Percentiles rank a stretch among this genome's conserved stretches.
Evolutionary conservation across 2,888 invertebrate species (phyloP).

Genomic region (Theretra japonica): DNA sequence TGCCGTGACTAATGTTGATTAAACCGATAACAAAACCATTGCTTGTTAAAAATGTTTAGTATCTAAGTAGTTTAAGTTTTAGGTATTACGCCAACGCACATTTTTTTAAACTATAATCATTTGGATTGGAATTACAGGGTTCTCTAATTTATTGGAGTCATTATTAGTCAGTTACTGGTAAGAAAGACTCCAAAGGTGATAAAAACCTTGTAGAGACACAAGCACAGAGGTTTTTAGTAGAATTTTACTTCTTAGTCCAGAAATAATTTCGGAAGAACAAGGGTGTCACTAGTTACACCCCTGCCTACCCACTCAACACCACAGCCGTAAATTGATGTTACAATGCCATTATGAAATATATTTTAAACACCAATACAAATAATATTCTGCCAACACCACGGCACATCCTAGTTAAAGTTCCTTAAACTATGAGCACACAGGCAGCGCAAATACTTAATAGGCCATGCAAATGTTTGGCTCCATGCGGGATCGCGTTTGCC

Average conservation of each 20-base stretch:
- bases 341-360: no score
- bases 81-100: no score
- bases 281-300: no score
- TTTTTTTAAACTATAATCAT: no score
- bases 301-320: no score
- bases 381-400: neutral
- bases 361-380: neutral
- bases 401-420: slow-evolving; percentile 5
- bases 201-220: no score
- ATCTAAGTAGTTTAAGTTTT: neutral
- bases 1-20: slow-evolving; percentile 19
- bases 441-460: slow-evolving; percentile 20
- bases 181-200: no score
- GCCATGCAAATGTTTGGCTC: slow-evolving; percentile 16
- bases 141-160: neutral
- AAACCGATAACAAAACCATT: slow-evolving; percentile 9
- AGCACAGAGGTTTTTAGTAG: no score
- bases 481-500: slow-evolving; percentile 5
- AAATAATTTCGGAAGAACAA: neutral
- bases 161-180: no score
- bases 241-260: neutral
- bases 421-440: slow-evolving; percentile 10
- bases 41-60: neutral
- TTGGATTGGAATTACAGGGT: no score
- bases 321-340: no score